A percentile compares a stretch with the other conserved stretches of the same genome.
Evolutionary conservation across 2,888 invertebrate genomes (phyloP).

Genomic region (Cosmia trapezina): DNA sequence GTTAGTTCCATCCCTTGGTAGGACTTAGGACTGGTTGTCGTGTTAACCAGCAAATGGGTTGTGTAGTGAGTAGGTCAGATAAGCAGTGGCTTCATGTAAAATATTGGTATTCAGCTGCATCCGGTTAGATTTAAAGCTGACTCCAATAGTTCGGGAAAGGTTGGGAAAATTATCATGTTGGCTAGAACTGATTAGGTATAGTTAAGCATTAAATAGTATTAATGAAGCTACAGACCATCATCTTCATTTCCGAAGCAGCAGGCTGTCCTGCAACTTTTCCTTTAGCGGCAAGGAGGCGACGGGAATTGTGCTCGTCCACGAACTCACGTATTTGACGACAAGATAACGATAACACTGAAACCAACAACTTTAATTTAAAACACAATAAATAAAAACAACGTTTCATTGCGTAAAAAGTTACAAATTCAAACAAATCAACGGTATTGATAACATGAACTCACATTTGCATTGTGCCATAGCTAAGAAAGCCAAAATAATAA

Average conservation of each 20-base stretch:
- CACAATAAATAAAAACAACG: neutral
- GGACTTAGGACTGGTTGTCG: neutral
- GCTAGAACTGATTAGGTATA: neutral
- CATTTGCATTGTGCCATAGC: constrained; percentile 68
- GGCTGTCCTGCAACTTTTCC: constrained; percentile 72
- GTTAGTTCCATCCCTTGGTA: too few relatives aligned
- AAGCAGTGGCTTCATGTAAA: neutral
- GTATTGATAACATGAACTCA: constrained; percentile 63
- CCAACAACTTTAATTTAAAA: constrained; percentile 20
- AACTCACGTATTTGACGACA: constrained; percentile 68
- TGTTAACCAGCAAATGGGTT: neutral
- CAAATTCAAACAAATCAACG: constrained; percentile 24
- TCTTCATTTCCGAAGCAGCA: constrained; percentile 72
- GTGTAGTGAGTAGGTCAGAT: neutral
- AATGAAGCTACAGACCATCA: constrained; percentile 63
- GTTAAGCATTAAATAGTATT: neutral
- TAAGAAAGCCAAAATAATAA: constrained; percentile 72
- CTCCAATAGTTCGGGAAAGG: neutral
- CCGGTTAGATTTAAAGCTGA: neutral
- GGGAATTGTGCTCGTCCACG: constrained; percentile 73
- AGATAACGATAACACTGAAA: constrained; percentile 69
- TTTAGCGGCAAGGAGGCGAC: constrained; percentile 66
- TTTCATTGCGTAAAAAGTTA: neutral
- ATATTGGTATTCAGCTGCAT: neutral
- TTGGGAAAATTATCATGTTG: neutral